phyloP scores from a whole-genome alignment of 2,113 vertebrate species.

The Poeciliopsis retropinna region DNA sequence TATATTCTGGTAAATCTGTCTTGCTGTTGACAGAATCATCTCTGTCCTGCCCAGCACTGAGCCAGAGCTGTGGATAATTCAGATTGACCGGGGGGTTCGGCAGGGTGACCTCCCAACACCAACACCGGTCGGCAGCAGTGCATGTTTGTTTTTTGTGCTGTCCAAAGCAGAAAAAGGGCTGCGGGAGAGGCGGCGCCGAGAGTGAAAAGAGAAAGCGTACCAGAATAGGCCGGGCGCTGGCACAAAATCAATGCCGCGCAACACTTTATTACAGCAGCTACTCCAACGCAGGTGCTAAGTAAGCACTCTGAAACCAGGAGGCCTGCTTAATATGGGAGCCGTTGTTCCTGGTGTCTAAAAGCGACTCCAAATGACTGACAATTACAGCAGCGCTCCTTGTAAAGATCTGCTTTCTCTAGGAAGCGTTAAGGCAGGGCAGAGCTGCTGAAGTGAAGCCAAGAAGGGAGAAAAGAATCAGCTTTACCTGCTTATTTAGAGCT shows the following conservation, averaged over 20 bases:
- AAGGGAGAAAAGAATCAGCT: neutral
- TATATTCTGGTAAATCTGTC: too few relatives aligned
- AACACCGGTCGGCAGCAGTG: slow-evolving; percentile 12
- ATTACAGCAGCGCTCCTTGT: neutral
- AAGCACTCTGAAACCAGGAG: slow-evolving; percentile 53
- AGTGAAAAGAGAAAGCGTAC: slow-evolving; percentile 31
- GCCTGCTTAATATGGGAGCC: slow-evolving; percentile 31
- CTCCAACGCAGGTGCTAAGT: slow-evolving; percentile 72
- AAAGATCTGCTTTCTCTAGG: neutral
- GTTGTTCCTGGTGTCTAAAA: slow-evolving; percentile 25
- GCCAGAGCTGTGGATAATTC: neutral
- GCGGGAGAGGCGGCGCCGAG: slow-evolving; percentile 8
- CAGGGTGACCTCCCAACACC: slow-evolving; percentile 37
- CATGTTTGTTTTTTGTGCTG: slow-evolving; percentile 52
- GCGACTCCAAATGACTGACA: neutral
- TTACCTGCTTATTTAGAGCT: neutral
- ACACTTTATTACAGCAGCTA: slow-evolving; percentile 63
- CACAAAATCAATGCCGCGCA: slow-evolving; percentile 76
- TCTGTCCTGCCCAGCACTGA: neutral
- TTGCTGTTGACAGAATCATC: neutral
- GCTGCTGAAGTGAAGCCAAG: neutral
- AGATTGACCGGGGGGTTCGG: slow-evolving; percentile 5
- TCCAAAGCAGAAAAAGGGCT: slow-evolving; percentile 38
- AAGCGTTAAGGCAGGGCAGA: neutral
- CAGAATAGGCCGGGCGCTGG: slow-evolving; percentile 56